These are phyloP conservation scores for Amphiprion percula DNA, from an alignment of 2,113 vertebrate species.

Conservation along the genomic window DNA sequence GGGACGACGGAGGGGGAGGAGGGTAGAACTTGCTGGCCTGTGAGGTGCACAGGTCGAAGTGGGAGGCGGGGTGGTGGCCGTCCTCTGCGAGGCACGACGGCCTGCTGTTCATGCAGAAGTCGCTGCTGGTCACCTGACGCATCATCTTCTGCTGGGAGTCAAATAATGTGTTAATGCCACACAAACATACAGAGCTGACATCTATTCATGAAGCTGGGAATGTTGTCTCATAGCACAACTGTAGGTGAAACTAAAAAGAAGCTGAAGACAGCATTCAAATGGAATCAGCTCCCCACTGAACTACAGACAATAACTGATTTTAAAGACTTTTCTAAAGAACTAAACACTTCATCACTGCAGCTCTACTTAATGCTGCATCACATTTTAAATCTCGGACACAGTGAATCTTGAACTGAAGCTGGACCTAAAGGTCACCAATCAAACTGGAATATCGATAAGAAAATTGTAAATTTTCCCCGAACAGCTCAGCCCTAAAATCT, in stretches of 20 bases:
- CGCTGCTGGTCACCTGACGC: conserved; percentile 93
- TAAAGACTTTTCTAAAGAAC: no score
- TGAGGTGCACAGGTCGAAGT: conserved; percentile 93
- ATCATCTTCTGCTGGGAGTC: conserved; percentile 92
- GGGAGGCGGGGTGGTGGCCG: conserved; percentile 87
- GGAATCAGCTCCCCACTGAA: not conserved
- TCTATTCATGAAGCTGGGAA: not conserved
- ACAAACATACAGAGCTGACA: not conserved
- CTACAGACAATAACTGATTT: not conserved
- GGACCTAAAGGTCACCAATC: no score
- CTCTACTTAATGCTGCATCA: no score
- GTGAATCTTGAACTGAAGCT: no score
- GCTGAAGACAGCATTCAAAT: not conserved
- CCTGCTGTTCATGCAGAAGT: conserved; percentile 93
- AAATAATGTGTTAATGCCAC: conserved; percentile 25
- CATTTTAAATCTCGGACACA: no score
- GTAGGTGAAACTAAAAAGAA: not conserved
- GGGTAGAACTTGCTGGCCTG: conserved; percentile 94
- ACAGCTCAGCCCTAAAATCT: no score
- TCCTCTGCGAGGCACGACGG: conserved; percentile 94
- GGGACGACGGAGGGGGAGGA: conserved; percentile 83
- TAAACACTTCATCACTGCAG: no score
- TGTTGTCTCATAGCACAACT: not conserved
- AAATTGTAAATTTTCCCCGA: no score
- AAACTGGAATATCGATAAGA: no score